A percentile compares a stretch with the other conserved stretches of the same genome.
These are phyloP conservation scores for Drosophila guanche DNA, from an alignment of 1,140 invertebrate genomes.

Conservation along the genomic window DNA sequence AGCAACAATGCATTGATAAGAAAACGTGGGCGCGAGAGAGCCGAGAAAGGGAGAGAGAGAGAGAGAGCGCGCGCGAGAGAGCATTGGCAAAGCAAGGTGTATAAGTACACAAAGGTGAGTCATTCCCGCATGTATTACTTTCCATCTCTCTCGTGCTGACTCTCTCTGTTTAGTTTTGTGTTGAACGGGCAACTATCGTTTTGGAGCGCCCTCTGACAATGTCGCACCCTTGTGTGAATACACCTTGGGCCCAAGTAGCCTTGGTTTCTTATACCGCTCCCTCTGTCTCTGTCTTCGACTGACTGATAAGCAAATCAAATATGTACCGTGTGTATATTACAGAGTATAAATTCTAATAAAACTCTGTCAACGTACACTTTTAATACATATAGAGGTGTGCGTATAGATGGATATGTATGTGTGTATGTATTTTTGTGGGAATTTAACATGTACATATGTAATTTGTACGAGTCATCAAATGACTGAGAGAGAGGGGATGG, in stretches of 20 bases:
- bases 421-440: not conserved
- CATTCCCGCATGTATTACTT: too few relatives aligned
- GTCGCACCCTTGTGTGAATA: not conserved
- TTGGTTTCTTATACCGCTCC: too few relatives aligned
- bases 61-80: not conserved
- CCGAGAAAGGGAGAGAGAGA: conserved; percentile 19
- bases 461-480: conserved; percentile 8
- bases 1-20: conserved; percentile 52
- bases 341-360: conserved; percentile 10
- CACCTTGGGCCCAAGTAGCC: too few relatives aligned
- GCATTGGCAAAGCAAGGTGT: conserved; percentile 1
- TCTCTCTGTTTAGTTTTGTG: not conserved
- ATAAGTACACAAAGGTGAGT: too few relatives aligned
- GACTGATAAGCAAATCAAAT: conserved; percentile 40
- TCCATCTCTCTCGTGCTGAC: not conserved
- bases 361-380: conserved; percentile 8
- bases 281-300: conserved; percentile 1
- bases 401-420: not conserved
- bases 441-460: not conserved
- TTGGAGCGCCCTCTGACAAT: not conserved
- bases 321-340: conserved; percentile 21
- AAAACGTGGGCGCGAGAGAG: conserved; percentile 12
- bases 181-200: too few relatives aligned
- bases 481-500: too few relatives aligned
- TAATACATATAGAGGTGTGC: not conserved